Evolutionary conservation across 2,888 invertebrate species (phyloP).

Genomic region (Drosophila melanosoma): DNA sequence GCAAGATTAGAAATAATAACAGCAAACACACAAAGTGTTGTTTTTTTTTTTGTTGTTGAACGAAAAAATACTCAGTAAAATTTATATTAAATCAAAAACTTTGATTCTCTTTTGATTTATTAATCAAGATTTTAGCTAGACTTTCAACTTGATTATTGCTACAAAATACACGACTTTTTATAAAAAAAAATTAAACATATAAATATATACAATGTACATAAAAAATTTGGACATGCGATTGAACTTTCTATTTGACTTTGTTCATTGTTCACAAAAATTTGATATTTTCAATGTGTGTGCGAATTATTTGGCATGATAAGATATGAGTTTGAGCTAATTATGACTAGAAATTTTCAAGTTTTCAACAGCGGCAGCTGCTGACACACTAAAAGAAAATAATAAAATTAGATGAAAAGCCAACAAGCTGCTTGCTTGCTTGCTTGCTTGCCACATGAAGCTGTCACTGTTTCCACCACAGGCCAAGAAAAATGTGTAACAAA

Average conservation of each 20-base stretch:
- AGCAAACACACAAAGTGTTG: background rate
- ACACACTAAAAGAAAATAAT: slow-evolving; percentile 47
- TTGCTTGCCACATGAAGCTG: slow-evolving; percentile 38
- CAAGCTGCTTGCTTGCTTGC: background rate
- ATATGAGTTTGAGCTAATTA: slow-evolving; percentile 74
- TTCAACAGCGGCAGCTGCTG: slow-evolving; percentile 49
- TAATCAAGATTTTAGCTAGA: background rate
- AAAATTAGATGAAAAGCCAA: slow-evolving; percentile 3
- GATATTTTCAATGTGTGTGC: slow-evolving; percentile 35
- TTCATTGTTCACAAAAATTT: slow-evolving; percentile 36
- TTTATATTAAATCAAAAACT: background rate
- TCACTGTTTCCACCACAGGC: slow-evolving; percentile 55
- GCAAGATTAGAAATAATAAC: slow-evolving; percentile 37
- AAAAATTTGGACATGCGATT: slow-evolving; percentile 43
- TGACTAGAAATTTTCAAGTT: slow-evolving; percentile 62
- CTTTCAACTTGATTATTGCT: background rate
- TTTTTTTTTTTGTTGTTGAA: background rate
- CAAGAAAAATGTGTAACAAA: slow-evolving; percentile 74
- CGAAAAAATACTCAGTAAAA: background rate
- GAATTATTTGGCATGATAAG: slow-evolving; percentile 72
- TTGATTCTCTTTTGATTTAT: background rate
- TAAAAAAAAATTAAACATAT: slow-evolving; percentile 7
- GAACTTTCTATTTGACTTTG: slow-evolving; percentile 66
- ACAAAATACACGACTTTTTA: background rate
- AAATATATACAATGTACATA: slow-evolving; percentile 6